Percentiles rank a stretch among this genome's conserved stretches.
phyloP scores from a whole-genome alignment of 2,888 invertebrate genomes.

The Dinocampus coccinellae region DNA sequence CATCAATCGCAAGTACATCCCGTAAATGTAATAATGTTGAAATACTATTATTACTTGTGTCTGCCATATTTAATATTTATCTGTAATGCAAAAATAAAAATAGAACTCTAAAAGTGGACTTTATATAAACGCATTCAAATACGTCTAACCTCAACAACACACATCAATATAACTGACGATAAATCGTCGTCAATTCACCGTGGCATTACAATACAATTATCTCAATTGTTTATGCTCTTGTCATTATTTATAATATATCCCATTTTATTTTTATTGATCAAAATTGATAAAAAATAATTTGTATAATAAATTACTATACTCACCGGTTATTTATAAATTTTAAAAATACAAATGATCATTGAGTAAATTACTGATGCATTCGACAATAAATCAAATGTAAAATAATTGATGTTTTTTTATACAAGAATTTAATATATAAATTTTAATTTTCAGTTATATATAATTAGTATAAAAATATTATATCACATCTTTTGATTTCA shows the following conservation, averaged over 20 bases:
- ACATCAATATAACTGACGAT: conserved; percentile 1
- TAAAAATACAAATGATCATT: background rate
- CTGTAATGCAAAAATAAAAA: background rate
- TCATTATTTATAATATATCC: background rate
- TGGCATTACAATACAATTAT: conserved; percentile 7
- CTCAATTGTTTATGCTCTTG: conserved; percentile 10
- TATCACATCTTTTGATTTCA: too few species aligned
- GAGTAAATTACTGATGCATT: too few species aligned
- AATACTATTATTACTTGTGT: conserved; percentile 32
- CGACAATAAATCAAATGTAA: too few species aligned
- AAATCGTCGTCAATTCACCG: conserved; percentile 1
- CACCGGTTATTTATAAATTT: background rate
- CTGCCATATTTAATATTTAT: conserved; percentile 27
- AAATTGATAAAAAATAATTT: background rate
- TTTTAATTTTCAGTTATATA: too few species aligned
- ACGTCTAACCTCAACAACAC: conserved; percentile 4
- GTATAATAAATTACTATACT: background rate
- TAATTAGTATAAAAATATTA: too few species aligned
- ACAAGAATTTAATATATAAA: too few species aligned
- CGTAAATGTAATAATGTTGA: conserved; percentile 40
- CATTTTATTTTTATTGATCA: conserved; percentile 10
- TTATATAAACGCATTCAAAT: conserved; percentile 1
- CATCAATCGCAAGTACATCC: conserved; percentile 36
- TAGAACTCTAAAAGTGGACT: background rate
- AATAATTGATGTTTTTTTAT: too few species aligned